Evolutionary conservation across 2,888 invertebrate species (phyloP), one percentile per base, ranked within the genome.

Genomic region (Tholera decimalis): DNA sequence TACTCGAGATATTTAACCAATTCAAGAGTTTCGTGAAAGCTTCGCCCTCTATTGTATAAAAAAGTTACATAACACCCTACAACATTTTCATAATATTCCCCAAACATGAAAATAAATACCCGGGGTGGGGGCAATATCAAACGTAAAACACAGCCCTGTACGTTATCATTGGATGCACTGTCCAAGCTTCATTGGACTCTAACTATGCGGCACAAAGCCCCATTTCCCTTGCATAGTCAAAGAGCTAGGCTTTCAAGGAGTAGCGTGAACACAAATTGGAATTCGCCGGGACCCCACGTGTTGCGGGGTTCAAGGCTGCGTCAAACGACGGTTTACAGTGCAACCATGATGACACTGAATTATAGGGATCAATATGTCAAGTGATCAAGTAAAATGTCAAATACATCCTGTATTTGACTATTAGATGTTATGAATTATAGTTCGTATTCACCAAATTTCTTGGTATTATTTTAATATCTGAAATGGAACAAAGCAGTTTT

Each of bases 231-330:
- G 78, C 61, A 70, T 77, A 70, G 61, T 62, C 44, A 58, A 70
- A 58, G 63, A 77, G 81, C 78, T 79, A 90, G 87, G 89, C 86
- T 91, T 89, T 84, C 78, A 83, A 87, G 88, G 88, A 89, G 89
- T 88, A 88, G 87, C 83, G 81, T 83, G 87, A 83, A 86, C 83
- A 91, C 89, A 85, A 89, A 90, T 92, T 90, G 83, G 91, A 89
- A 91, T 92, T 92, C 88, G 72, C 82, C 77, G 84, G 87, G 89
- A 88, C 87, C 86, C 91, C 93, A 92, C 92, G 92, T 93, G 93
- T 91, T 92, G 90, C 87, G 82, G 87, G 85, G 92, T 91, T 93
- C 91, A 92, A 93, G 91, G 91, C 90, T 91, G 87, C 82, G 85
- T 78, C 71, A 73, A 85, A 85, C 77, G 84, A 79, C 78, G 79